Percentiles rank a stretch among this genome's conserved stretches.
Conservation (phyloP, 2,113 vertebrate genomes). For the Tyrannus savana region DNA sequence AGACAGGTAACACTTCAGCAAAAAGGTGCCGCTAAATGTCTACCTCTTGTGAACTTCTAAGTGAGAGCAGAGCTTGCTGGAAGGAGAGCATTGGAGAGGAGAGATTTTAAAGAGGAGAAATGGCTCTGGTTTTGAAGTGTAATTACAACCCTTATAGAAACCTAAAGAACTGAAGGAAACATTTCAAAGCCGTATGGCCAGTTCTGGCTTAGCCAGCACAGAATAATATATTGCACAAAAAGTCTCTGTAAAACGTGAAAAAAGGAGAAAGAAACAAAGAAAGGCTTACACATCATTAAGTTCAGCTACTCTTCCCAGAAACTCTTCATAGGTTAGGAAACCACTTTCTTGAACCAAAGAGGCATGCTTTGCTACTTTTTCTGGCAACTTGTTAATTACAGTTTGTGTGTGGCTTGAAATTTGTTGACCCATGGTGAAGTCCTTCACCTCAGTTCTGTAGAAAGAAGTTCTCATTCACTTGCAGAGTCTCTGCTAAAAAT, state of each 20-base stretch:
- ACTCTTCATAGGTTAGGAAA: conserved; percentile 95
- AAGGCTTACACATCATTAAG: conserved; percentile 94
- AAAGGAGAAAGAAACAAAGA: not conserved
- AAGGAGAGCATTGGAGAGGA: not conserved
- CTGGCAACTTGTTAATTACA: conserved; percentile 89
- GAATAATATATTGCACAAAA: not conserved
- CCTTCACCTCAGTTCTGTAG: conserved; percentile 56
- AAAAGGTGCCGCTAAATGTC: not conserved
- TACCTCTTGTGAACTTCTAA: not conserved
- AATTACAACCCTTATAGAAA: not conserved
- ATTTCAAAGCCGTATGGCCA: not conserved
- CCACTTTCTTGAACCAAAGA: conserved; percentile 91
- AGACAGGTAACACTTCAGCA: not conserved
- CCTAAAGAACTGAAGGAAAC: not conserved
- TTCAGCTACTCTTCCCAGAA: conserved; percentile 94
- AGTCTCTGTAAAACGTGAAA: not conserved
- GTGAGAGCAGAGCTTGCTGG: not conserved
- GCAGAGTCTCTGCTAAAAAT: conserved; percentile 70
- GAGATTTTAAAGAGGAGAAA: not conserved
- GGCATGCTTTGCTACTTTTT: conserved; percentile 92
- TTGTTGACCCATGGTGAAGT: conserved; percentile 91
- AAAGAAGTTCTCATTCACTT: conserved; percentile 75
- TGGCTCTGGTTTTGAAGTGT: not conserved
- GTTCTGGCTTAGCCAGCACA: not conserved
- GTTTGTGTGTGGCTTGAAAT: conserved; percentile 89